These are phyloP conservation scores for Chamaetylas fuelleborni DNA, from an alignment of 2,113 vertebrate genomes.

Conservation along the genomic window DNA sequence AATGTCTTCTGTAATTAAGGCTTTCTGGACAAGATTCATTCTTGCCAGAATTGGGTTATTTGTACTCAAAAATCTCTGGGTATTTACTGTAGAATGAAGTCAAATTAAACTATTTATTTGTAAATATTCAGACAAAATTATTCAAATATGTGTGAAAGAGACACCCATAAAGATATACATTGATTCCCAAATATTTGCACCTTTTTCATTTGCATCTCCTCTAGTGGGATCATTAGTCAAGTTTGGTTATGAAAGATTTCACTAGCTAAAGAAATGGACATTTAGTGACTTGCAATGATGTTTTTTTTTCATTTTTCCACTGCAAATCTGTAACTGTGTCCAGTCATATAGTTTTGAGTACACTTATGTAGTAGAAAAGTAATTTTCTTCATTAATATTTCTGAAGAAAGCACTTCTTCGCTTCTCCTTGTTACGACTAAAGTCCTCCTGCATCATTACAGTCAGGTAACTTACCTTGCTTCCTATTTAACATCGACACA, in stretches of 20 bases:
- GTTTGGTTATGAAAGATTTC: background rate
- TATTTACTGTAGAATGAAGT: background rate
- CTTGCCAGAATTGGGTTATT: background rate
- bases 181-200: background rate
- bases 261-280: background rate
- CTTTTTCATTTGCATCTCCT: background rate
- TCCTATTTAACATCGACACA: background rate
- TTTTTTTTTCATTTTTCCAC: background rate
- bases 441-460: background rate
- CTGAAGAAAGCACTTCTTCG: background rate
- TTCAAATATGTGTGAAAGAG: background rate
- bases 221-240: background rate
- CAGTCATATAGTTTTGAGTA: background rate
- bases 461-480: background rate
- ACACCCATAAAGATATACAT: background rate
- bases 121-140: background rate
- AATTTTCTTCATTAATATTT: background rate
- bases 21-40: background rate
- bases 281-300: background rate
- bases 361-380: fast-evolving
- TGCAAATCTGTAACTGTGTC: background rate
- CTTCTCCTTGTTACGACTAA: background rate
- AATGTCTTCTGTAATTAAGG: background rate
- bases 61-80: background rate
- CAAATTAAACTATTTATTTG: background rate